Conservation (phyloP, 2,888 invertebrate genomes). For the Nomada hirtipes region DNA sequence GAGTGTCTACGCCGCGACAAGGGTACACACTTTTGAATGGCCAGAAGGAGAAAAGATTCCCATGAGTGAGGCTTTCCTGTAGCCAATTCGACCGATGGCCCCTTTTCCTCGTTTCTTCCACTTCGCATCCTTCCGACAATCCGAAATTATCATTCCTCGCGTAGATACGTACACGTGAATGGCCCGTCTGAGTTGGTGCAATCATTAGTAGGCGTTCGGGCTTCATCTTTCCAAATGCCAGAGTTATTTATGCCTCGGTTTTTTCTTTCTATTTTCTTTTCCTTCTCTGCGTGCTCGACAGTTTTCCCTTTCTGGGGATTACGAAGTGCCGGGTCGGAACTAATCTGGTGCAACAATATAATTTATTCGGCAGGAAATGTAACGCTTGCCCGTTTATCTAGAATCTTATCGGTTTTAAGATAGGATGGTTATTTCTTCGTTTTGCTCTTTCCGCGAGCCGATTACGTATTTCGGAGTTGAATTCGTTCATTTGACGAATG, state of each 20-base stretch:
- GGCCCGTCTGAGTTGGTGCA: neutral
- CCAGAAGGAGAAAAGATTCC: constrained; percentile 32
- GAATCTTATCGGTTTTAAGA: no score
- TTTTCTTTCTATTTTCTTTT: neutral
- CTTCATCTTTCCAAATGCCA: constrained; percentile 15
- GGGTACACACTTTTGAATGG: neutral
- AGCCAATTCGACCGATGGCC: constrained; percentile 18
- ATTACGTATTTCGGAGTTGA: no score
- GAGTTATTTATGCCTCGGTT: constrained; percentile 26
- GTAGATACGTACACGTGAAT: no score
- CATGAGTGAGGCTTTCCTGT: constrained; percentile 23
- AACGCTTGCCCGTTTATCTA: neutral
- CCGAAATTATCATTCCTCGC: constrained; percentile 32
- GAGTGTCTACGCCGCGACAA: constrained; percentile 26
- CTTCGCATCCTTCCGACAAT: constrained; percentile 12
- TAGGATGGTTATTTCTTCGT: no score
- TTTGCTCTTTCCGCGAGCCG: no score
- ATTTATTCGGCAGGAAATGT: constrained; percentile 21
- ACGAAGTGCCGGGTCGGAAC: neutral
- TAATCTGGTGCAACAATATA: constrained; percentile 22
- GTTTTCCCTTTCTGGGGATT: constrained; percentile 2
- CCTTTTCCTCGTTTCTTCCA: neutral
- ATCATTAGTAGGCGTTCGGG: constrained; percentile 3
- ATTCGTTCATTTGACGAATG: no score
- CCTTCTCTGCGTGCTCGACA: neutral